Evolutionary conservation across 2,797 vertebrate genomes (phyloP), one percentile per base, ranked within the genome.

Genomic region (Argyrosomus regius): DNA sequence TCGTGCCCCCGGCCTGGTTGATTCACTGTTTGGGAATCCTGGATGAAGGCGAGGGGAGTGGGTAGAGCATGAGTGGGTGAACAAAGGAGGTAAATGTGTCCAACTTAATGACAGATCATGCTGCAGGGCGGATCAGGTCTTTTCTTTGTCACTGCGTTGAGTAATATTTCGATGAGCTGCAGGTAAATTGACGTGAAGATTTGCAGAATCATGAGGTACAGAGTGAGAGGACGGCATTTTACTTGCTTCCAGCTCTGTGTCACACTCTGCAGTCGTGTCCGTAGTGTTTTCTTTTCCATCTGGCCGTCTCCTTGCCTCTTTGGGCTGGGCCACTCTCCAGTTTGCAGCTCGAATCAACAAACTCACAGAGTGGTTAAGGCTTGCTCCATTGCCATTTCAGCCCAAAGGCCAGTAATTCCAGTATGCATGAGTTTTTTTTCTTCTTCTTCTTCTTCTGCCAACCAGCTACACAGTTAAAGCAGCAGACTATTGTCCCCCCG

Each of bases 11-110:
- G 46, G 60, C 50, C 17, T 52, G 48, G 24, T 62, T 88, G 77
- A 78, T 49, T 84, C 60, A 88, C 59, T 48, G 28, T 6, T 75
- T 39, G 59, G 71, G 74, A 75, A 86, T 86, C 57, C 59, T 66
- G 63, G 45, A 78, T 56, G 78, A 67, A 56, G 39, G 22, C 20
- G 35, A 28, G 31, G 6, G n/a, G 41, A 24, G 14, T 61, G 56
- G 11, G 16, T 49, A 31, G 59, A 45, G 31, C 54, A 58, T 59
- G 26, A 69, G 20, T 28, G 43, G 14, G 18, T 65, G 54, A 74
- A 41, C 61, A 78, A 82, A 76, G 28, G 8, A 58, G 11, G 39
- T 31, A 43, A 18, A 52, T 46, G 12, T 62, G 50, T 24, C 35
- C 31, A 13, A 54, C 16, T 9, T 20, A 28, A 31, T 46, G 9